Percentiles rank a stretch among this genome's conserved stretches.
Conservation (phyloP, 2,888 invertebrate species). For the Tetanocera ferruginea region DNA sequence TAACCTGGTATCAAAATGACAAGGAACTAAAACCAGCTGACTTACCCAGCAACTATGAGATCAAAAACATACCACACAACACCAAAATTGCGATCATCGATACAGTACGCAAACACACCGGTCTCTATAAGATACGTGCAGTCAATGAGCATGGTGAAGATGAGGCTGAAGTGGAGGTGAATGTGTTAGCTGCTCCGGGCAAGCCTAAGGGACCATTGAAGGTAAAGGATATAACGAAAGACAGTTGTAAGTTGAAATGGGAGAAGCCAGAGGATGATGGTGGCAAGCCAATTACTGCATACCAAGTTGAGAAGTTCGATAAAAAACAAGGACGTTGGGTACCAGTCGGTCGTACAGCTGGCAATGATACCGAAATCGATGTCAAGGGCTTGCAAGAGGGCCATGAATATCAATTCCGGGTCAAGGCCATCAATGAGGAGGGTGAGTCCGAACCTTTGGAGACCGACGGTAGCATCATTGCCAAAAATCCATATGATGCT, state of each 20-base stretch:
- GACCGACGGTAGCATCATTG: constrained; percentile 87
- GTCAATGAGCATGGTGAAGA: constrained; percentile 93
- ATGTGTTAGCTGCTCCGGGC: constrained; percentile 85
- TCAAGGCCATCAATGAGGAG: constrained; percentile 94
- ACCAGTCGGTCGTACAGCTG: constrained; percentile 88
- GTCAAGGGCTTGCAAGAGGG: constrained; percentile 91
- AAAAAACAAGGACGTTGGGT: constrained; percentile 93
- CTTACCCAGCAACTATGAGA: constrained; percentile 74
- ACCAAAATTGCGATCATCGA: constrained; percentile 88
- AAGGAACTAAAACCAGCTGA: constrained; percentile 81
- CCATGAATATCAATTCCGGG: constrained; percentile 93
- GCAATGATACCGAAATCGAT: constrained; percentile 87
- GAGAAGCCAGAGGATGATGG: constrained; percentile 95
- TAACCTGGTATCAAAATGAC: constrained; percentile 89
- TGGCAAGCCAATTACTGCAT: constrained; percentile 92
- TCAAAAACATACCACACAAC: constrained; percentile 90
- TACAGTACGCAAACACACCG: constrained; percentile 86
- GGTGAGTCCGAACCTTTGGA: constrained; percentile 95
- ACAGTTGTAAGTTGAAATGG: constrained; percentile 92
- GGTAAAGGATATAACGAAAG: constrained; percentile 89
- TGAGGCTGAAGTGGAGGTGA: constrained; percentile 93
- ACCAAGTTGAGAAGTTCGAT: constrained; percentile 94
- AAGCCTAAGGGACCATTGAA: constrained; percentile 92
- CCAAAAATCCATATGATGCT: constrained; percentile 96
- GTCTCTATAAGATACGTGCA: constrained; percentile 90